phyloP scores from a whole-genome alignment of 2,888 invertebrate species.

The Drosophila hawaiiensis region DNA sequence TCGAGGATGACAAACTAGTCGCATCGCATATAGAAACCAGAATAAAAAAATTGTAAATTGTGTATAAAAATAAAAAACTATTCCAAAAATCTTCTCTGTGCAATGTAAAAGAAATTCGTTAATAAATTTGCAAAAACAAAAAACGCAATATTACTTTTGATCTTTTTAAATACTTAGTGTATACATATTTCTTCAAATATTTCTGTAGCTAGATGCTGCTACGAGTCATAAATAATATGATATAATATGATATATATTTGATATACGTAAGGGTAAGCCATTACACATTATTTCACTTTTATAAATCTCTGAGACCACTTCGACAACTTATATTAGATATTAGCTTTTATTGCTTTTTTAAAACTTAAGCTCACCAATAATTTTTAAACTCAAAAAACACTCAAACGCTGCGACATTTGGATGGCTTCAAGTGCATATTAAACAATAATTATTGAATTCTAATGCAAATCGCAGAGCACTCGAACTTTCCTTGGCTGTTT shows the following conservation, averaged over 20 bases:
- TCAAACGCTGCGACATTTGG: constrained; percentile 49
- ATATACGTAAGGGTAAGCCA: background rate
- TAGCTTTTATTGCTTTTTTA: constrained; percentile 6
- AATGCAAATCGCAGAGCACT: constrained; percentile 62
- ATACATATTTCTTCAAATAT: background rate
- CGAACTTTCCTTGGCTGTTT: constrained; percentile 16
- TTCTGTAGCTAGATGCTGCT: background rate
- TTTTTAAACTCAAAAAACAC: background rate
- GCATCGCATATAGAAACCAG: background rate
- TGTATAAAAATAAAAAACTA: background rate
- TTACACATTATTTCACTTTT: background rate
- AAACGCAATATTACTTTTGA: too few relatives aligned
- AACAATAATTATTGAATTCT: constrained; percentile 74
- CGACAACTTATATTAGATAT: background rate
- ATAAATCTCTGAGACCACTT: background rate
- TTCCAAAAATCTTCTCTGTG: background rate
- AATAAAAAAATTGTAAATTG: background rate
- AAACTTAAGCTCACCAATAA: background rate
- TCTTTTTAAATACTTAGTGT: background rate
- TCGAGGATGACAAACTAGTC: background rate
- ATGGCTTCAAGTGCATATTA: constrained; percentile 65
- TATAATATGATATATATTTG: background rate
- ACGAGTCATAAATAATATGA: background rate
- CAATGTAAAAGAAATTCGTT: background rate
- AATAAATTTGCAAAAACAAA: background rate